Base-by-base conservation (phyloP, 1,140 invertebrate species). In the Chironomus striatipennis region DNA sequence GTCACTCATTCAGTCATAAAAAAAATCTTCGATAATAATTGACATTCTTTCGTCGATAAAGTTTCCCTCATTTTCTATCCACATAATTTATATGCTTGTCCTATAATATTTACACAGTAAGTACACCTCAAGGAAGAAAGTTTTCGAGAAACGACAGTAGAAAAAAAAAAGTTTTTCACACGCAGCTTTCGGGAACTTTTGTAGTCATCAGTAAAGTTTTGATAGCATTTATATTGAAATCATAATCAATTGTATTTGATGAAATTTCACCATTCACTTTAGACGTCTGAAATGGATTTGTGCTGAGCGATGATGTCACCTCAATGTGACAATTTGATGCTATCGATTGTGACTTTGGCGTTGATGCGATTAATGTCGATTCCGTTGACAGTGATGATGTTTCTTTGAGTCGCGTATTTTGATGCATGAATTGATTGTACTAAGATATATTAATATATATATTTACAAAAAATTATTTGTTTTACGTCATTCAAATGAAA, bases 201-300 rank as follows among this genome's bases (percentile, higher is more conserved):
- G 86, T 87, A 8, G 87, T 86, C 87, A 88, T 88, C 15, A 88
- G 82, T 74, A 86, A 82, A 77, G 88, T 85, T 77, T 88, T 88
- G 77, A 89, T 88, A 47, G 87, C 87, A 76, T 87, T 83, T n/a
- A 87, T 87, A 78, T 86, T 85, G 21, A 85, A 79, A 73, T 75
- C 75, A 20, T 73, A 73, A 42, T 74, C 75, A 10, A 65, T 75
- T 15, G 24, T 15, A 64, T 43, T 67, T 57, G 67, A 8, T 12
- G 42, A n/a, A n/a, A 42, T 15, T 73, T 67, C 70, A 47, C 21
- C 74, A 15, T 42, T 73, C 15, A 15, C 18, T 20, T 21, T 21
- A 9, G 9, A 10, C 17, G 65, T 18, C 65, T 70, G 18, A 70
- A 70, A 70, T 70, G 65, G 65, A 70, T 70, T 70, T 70, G 47